Conservation (phyloP, 2,113 vertebrate species). For the Patagioenas fasciata region DNA sequence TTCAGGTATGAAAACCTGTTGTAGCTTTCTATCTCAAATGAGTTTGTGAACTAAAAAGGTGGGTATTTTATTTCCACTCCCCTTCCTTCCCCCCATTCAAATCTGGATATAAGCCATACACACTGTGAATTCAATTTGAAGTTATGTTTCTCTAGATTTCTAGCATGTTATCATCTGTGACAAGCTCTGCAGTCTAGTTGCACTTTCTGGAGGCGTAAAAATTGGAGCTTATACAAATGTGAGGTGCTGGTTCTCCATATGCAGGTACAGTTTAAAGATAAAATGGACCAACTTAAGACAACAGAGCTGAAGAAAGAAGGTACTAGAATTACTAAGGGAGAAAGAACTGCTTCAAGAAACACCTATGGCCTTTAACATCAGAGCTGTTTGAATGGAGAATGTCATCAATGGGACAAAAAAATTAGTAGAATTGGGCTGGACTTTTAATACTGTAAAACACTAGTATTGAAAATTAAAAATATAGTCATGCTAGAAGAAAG, state of each 20-base stretch:
- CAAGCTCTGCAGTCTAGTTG: neutral
- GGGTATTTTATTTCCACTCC: neutral
- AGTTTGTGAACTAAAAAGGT: neutral
- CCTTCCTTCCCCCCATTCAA: neutral
- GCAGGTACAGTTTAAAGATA: neutral
- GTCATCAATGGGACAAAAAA: neutral
- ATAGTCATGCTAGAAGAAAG: neutral
- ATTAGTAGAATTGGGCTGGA: neutral
- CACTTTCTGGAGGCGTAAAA: neutral
- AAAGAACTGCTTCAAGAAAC: neutral
- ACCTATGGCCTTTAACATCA: neutral
- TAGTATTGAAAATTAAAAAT: neutral
- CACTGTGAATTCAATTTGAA: accelerated
- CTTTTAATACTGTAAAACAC: neutral
- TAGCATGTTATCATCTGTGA: neutral
- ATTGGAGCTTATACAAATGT: neutral
- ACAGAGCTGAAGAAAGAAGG: neutral
- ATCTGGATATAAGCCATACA: neutral
- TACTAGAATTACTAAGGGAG: neutral
- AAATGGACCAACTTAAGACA: neutral
- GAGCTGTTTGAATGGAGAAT: neutral
- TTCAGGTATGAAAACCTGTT: neutral
- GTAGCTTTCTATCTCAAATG: neutral
- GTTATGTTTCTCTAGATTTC: neutral
- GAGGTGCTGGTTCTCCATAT: neutral